Conservation (phyloP, 2,888 invertebrate species). For the Chirona hameri region DNA sequence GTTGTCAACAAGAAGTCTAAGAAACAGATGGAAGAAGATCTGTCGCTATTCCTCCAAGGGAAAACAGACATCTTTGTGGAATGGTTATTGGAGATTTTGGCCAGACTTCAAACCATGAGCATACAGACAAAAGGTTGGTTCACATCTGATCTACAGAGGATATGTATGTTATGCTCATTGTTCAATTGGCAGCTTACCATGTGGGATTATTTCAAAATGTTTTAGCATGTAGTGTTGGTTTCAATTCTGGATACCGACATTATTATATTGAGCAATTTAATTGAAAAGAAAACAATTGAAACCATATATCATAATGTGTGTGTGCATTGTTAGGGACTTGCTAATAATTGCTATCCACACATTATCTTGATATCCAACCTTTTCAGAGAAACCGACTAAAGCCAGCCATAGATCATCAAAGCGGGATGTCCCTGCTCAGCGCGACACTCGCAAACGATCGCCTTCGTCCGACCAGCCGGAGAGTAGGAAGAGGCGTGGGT, state of each 20-base stretch:
- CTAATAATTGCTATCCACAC: too few species aligned
- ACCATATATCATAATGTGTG: too few species aligned
- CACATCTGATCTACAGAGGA: neutral
- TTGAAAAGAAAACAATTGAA: too few species aligned
- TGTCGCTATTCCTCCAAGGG: constrained; percentile 81
- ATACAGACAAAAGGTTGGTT: neutral
- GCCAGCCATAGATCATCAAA: neutral
- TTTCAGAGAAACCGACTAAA: neutral
- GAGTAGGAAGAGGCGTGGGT: too few species aligned
- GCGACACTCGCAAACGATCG: too few species aligned
- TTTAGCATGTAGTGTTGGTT: neutral
- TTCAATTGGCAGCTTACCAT: neutral
- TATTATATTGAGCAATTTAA: neutral
- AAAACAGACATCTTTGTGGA: constrained; percentile 87
- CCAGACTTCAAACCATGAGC: constrained; percentile 56
- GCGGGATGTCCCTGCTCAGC: too few species aligned
- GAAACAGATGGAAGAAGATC: constrained; percentile 89
- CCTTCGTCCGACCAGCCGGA: too few species aligned
- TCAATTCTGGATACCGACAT: neutral
- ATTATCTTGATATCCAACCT: neutral
- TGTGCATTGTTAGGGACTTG: too few species aligned
- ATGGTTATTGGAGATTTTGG: constrained; percentile 84
- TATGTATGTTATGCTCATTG: neutral
- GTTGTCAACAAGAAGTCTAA: constrained; percentile 93
- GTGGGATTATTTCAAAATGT: neutral